phyloP scores from a whole-genome alignment of 1,140 invertebrate genomes.

The Drosophila aff. region DNA sequence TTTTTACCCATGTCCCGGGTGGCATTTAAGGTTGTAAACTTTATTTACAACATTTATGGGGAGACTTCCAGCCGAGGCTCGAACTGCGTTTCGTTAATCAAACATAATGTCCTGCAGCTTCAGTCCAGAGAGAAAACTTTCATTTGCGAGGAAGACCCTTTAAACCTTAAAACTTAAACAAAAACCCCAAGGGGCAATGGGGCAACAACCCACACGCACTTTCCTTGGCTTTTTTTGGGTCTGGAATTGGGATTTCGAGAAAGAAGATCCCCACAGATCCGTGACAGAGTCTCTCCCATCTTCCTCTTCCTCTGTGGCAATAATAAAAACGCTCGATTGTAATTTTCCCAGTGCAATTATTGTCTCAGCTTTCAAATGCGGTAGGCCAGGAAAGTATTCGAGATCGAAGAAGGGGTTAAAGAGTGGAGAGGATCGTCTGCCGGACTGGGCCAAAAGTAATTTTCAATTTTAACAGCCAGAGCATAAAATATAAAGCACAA shows the following conservation, averaged over 20 bases:
- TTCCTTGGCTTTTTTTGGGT: constrained; percentile 42
- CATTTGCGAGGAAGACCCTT: constrained; percentile 38
- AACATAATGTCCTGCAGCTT: constrained; percentile 45
- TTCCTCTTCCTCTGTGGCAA: not conserved
- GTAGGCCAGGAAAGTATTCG: constrained; percentile 43
- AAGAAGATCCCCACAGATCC: constrained; percentile 32
- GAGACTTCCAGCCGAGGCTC: constrained; percentile 19
- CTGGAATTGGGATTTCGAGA: constrained; percentile 20
- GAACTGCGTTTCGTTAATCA: constrained; percentile 58
- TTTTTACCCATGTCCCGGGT: constrained; percentile 43
- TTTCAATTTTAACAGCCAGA: constrained; percentile 80
- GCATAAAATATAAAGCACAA: constrained; percentile 74
- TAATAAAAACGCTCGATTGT: constrained; percentile 79
- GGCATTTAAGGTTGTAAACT: constrained; percentile 56
- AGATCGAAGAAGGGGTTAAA: not conserved
- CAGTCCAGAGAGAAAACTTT: constrained; percentile 53
- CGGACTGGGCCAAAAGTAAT: constrained; percentile 68
- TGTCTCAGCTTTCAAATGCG: constrained; percentile 80
- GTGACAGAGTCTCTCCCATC: constrained; percentile 26
- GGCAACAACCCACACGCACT: constrained; percentile 69
- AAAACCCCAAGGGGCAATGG: constrained; percentile 58
- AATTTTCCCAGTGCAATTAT: constrained; percentile 80
- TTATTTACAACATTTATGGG: constrained; percentile 53
- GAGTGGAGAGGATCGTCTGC: constrained; percentile 3
- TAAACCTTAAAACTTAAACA: constrained; percentile 16